Conservation (phyloP, 1,140 invertebrate species). For the Drosophila lini region DNA sequence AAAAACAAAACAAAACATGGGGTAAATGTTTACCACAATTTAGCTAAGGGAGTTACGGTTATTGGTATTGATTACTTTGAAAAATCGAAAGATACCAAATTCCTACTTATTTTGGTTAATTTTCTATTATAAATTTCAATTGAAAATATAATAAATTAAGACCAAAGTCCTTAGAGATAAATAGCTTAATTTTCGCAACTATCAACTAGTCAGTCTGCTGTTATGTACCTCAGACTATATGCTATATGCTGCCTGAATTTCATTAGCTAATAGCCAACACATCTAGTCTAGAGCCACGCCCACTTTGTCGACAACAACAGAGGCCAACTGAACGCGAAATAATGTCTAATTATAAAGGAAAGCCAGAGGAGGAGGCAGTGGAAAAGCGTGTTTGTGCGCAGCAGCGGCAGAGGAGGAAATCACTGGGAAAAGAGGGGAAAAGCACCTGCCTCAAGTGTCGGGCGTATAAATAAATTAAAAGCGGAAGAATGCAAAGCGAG, state of each 20-base stretch:
- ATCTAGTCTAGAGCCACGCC: constrained; percentile 31
- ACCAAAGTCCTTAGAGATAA: neutral
- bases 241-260: constrained; percentile 9
- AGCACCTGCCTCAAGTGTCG: constrained; percentile 46
- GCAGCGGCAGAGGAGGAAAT: constrained; percentile 18
- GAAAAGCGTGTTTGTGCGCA: constrained; percentile 53
- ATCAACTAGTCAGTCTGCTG: neutral
- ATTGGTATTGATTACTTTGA: constrained; percentile 28
- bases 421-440: constrained; percentile 14
- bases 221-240: neutral
- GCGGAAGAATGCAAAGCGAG: constrained; percentile 50
- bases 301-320: constrained; percentile 32
- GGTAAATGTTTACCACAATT: constrained; percentile 12
- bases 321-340: constrained; percentile 53
- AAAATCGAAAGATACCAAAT: neutral
- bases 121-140: neutral
- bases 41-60: neutral
- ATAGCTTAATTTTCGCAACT: neutral
- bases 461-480: constrained; percentile 71
- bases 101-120: neutral
- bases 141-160: neutral
- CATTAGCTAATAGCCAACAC: constrained; percentile 46
- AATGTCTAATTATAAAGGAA: constrained; percentile 60
- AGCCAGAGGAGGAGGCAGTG: constrained; percentile 8
- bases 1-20: neutral